Conservation (phyloP, 2,888 invertebrate species). For the Smittia aterrima region DNA sequence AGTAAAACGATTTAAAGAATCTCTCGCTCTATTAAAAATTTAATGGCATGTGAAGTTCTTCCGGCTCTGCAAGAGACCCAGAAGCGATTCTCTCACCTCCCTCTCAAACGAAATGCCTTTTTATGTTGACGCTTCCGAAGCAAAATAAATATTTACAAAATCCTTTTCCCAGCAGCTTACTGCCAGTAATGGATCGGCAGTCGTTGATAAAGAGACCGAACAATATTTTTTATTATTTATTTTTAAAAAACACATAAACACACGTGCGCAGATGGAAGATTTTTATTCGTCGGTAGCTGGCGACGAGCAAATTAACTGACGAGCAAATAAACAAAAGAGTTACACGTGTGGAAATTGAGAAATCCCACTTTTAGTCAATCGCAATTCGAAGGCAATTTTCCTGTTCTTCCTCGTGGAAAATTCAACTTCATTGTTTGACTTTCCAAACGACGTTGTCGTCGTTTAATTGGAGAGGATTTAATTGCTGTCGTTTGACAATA, state of each 20-base stretch:
- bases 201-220: neutral
- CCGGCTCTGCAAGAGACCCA: neutral
- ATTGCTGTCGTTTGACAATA: neutral
- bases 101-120: neutral
- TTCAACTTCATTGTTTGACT: neutral
- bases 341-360: constrained; percentile 40
- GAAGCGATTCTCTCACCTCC: neutral
- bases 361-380: constrained; percentile 28
- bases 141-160: constrained; percentile 38
- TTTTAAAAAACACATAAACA: constrained; percentile 32
- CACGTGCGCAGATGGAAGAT: constrained; percentile 27
- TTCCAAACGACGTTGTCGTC: neutral
- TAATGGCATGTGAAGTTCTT: constrained; percentile 37
- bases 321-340: constrained; percentile 32
- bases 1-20: constrained; percentile 25
- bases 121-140: constrained; percentile 11
- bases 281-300: neutral
- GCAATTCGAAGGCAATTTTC: constrained; percentile 33
- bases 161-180: constrained; percentile 40
- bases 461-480: neutral
- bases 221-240: constrained; percentile 23
- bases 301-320: constrained; percentile 27
- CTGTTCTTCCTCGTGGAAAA: constrained; percentile 21
- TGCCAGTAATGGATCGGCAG: constrained; percentile 2
- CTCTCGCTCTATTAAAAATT: constrained; percentile 16